phyloP scores from a whole-genome alignment of 2,888 invertebrate genomes.

The Sarcophaga variegata region DNA sequence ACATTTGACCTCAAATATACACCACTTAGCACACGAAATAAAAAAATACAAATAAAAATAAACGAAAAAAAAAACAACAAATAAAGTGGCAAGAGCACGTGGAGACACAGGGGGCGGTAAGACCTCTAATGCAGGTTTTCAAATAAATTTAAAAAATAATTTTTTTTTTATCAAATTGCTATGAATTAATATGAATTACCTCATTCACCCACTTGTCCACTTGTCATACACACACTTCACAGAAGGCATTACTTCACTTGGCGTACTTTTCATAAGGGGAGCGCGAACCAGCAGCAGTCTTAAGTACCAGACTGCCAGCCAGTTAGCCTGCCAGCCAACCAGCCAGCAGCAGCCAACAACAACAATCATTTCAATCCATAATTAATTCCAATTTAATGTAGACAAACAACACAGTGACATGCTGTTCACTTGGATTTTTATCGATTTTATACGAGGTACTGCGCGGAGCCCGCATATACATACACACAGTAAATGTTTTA shows the following conservation, averaged over 20 bases:
- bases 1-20: conserved; percentile 50
- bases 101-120: background rate
- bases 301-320: background rate
- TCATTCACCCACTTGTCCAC: conserved; percentile 22
- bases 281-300: background rate
- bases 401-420: conserved; percentile 49
- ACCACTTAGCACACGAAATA: background rate
- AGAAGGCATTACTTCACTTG: conserved; percentile 15
- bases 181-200: conserved; percentile 8
- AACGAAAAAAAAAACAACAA: no score
- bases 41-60: background rate
- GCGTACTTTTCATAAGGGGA: conserved; percentile 1
- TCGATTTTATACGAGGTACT: conserved; percentile 12
- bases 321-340: background rate
- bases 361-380: conserved; percentile 25
- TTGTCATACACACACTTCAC: conserved; percentile 6
- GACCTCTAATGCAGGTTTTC: background rate
- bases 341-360: conserved; percentile 5
- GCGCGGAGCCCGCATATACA: background rate
- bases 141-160: conserved; percentile 8
- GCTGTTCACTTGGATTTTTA: conserved; percentile 47
- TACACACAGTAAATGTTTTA: background rate
- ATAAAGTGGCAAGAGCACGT: no score
- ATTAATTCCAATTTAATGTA: conserved; percentile 42
- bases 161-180: background rate